Base-by-base conservation (phyloP, 2,888 invertebrate genomes). In the Megamerina dolium region DNA sequence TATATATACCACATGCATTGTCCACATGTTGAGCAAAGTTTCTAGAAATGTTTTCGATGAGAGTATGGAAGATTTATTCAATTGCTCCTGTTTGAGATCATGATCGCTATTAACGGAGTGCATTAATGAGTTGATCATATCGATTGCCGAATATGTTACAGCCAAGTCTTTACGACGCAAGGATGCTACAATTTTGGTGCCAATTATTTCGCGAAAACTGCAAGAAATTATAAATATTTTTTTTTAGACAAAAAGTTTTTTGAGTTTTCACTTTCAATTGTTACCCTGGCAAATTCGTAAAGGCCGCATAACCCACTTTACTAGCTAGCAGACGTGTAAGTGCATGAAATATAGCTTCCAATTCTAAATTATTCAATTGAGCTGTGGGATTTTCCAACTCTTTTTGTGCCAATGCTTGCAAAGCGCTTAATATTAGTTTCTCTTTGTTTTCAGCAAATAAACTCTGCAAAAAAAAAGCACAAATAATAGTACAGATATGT, bases 371-470 rank as follows among this genome's bases (percentile, higher is more conserved):
- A 23, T 78, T 76, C 35, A 82, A 68, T 45, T 69, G 75, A 3
- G 68, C 66, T 27, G 75, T 69, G 45, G 78, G 77, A 60, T 79
- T 78, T 57, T 83, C 81, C 4, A 75, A 68, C 55, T 77, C 87
- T 72, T 83, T 85, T 50, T 79, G 81, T 2, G 91, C 81, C 21
- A 99, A 75, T 1, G 92, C 81, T 57, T 83, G 84, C 52, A 99
- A 70, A n/a, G 95, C 93, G 23, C 84, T 85, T 26, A 87, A 83
- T 55, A 99, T 97, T 53, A 96, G 73, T 73, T 94, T 94, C 73
- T 97, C 97, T 68, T 99, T 99, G 74, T 96, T 99, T 74, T 97
- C 92, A 8, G 94, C 87, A 77, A 96, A 97, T 52, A 97, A 77
- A 49, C 94, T 89, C 94, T 95, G 74, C 26, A 41, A 45, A 30